Evolutionary conservation across 2,797 vertebrate genomes (phyloP).

Genomic region (Chaetophractus vellerosus): DNA sequence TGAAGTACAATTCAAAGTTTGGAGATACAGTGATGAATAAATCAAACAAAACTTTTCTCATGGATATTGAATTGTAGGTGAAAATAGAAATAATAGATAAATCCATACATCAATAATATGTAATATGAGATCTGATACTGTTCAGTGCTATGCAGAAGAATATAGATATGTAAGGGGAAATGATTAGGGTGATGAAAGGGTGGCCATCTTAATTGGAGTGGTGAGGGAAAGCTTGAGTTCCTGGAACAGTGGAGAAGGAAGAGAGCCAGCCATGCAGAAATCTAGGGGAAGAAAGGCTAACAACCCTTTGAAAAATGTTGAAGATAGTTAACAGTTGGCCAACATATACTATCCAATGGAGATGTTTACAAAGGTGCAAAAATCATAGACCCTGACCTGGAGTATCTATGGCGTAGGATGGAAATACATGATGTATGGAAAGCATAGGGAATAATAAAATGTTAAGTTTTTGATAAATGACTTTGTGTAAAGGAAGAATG

Average conservation of each 20-base stretch:
- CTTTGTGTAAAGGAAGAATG: background rate
- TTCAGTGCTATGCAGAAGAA: background rate
- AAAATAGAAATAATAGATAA: background rate
- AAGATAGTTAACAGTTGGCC: background rate
- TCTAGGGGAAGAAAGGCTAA: background rate
- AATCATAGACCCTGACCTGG: background rate
- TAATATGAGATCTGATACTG: background rate
- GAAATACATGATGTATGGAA: background rate
- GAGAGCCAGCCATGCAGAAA: background rate
- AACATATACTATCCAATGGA: background rate
- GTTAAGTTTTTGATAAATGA: background rate
- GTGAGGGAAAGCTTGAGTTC: background rate
- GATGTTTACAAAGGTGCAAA: too few species aligned
- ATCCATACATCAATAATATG: background rate
- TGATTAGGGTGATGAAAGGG: background rate
- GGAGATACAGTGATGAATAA: background rate
- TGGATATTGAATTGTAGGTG: background rate
- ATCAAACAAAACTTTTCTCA: background rate
- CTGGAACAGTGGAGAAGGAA: background rate
- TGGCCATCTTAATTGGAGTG: background rate
- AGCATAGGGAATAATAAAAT: background rate
- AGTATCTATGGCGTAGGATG: background rate
- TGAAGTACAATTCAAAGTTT: background rate
- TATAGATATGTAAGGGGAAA: background rate
- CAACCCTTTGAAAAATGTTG: background rate